Evolutionary conservation across 2,113 vertebrate genomes (phyloP), one percentile per base, ranked within the genome.

Genomic region (Taurulus bubalis): DNA sequence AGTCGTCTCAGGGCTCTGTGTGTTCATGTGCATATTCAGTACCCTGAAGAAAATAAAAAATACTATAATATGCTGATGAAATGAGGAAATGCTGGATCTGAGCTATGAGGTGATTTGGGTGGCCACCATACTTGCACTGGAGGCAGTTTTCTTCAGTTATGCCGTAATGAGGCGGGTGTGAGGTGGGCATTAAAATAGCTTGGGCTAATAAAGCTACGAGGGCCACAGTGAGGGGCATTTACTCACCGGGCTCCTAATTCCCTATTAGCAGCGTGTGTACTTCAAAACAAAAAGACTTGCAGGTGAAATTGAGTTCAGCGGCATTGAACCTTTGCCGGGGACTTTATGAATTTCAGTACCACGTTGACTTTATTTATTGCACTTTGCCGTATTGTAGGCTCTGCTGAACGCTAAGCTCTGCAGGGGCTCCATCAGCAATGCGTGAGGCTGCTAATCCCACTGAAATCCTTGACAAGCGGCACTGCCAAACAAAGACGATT

Each of bases 131-230:
- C 11, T 77, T 8, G 1, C 49, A 28, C 84, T 59, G 42, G n/a
- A 76, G 87, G 87, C 77, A 67, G 47, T 85, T 80, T 82, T 69
- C 34, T 74, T 47, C 60, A 60, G 66, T 55, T 69, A 51, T 79
- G 82, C 53, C 30, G 80, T 92, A 90, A 93, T 89, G 89, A 84
- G 80, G 83, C 88, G 71, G 78, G 63, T 87, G 74, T 82, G 80
- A 88, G 75, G 90, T 64, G 92, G 91, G 93, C 93, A 92, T 93
- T 93, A 89, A 91, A 92, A 91, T 92, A n/a, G n/a, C n/a, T n/a
- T n/a, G n/a, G 78, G 88, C 89, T 93, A 87, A 92, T 89, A 93
- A 90, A 77, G 84, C 79, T 86, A 88, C 84, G 83, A 88, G 73
- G 70, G 83, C 67, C 84, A 74, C 81, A 86, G 83, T 82, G 67